Evolutionary conservation across 2,888 invertebrate species (phyloP), one percentile per base, ranked within the genome.

Genomic region (Aspidiotus rigidus): DNA sequence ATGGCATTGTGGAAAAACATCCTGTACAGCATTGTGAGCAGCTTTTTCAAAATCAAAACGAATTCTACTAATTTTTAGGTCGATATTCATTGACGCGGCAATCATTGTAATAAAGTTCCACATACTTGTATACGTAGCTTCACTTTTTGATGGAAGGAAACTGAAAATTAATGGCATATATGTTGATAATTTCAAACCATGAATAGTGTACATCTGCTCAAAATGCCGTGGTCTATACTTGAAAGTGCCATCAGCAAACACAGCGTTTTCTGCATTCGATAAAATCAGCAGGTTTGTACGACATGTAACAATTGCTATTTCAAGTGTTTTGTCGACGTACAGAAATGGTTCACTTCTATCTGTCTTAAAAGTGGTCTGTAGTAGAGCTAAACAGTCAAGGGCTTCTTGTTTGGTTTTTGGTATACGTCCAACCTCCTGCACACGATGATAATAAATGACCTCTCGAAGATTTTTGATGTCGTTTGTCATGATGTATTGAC

Each of bases 201-300:
- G 72, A 55, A 72, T 64, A 15, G 71, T 71, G 49, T 61, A 69
- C 28, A 72, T 49, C 62, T 72, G 72, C 49, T 56, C 62, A 62
- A 72, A 71, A 64, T 67, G 69, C 56, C 71, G 57, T 40, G 71
- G 67, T 16, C 71, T 40, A 63, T 71, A 72, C 15, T 66, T 59
- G 57, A 72, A 72, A 40, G 62, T 72, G 15, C 71, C 71, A 69
- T 72, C 72, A 40, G 62, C 42, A 62, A 11, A 42, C 13, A 62
- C 11, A 7, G 62, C 16, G 41, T 40, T 44, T 44, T 10, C 8
- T 11, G 49, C 9, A 44, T 44, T 44, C 9, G 9, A 8, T 11
- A 44, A 11, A 10, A 44, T 11, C 11, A 10, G 11, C 49, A 44
- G 11, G 11, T 44, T 44, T 10, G 9, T 44, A 11, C 49, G 49